Percentiles rank a stretch among this genome's conserved stretches.
phyloP scores from a whole-genome alignment of 2,888 invertebrate species.

The Cenopis cana region DNA sequence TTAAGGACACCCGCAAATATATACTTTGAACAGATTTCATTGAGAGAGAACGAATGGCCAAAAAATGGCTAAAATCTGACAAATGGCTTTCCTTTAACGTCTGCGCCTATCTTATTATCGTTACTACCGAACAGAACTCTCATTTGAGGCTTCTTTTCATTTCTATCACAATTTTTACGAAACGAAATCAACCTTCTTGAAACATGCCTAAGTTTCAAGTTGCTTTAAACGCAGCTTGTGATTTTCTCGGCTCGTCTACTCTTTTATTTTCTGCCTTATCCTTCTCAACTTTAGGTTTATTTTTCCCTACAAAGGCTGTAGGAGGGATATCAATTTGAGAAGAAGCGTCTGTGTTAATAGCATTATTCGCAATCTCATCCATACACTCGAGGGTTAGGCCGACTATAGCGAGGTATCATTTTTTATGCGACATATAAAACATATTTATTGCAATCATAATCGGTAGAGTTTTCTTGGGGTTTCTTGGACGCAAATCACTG shows the following conservation, averaged over 20 bases:
- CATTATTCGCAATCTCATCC: constrained; percentile 85
- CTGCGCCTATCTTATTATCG: constrained; percentile 85
- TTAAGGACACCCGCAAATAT: constrained; percentile 74
- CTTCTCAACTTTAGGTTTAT: constrained; percentile 52
- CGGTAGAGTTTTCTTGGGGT: constrained; percentile 77
- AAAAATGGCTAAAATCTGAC: constrained; percentile 84
- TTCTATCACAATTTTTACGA: constrained; percentile 56
- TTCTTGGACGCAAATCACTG: constrained; percentile 78
- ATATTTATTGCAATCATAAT: constrained; percentile 85
- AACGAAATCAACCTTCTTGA: constrained; percentile 54
- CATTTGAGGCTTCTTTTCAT: constrained; percentile 78
- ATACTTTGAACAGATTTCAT: constrained; percentile 82
- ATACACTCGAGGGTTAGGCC: constrained; percentile 83
- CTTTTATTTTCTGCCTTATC: constrained; percentile 56
- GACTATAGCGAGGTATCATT: constrained; percentile 79
- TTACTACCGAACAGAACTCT: constrained; percentile 83
- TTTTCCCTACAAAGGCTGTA: constrained; percentile 54
- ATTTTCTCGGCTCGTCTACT: constrained; percentile 54
- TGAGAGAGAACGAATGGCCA: constrained; percentile 77
- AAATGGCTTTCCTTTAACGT: constrained; percentile 85
- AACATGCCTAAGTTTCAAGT: constrained; percentile 53
- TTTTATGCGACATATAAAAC: constrained; percentile 85
- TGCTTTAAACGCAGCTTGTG: constrained; percentile 50
- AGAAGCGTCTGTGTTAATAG: constrained; percentile 86
- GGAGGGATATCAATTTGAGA: constrained; percentile 83